A percentile compares a stretch with the other conserved stretches of the same genome.
Conservation (phyloP, 2,797 vertebrate genomes). For the Cichlasoma orientale region DNA sequence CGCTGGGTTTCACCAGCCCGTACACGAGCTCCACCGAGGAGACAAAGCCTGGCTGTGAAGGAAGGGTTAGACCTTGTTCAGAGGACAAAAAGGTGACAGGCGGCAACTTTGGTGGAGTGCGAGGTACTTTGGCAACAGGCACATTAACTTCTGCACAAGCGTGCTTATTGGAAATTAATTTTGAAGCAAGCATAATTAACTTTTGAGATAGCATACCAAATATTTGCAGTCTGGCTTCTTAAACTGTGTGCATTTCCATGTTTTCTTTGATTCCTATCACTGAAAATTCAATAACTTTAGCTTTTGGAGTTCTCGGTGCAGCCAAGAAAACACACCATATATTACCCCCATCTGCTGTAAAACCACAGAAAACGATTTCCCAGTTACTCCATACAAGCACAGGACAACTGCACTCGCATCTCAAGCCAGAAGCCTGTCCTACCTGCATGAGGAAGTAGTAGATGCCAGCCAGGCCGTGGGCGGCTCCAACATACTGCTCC, state of each 20-base stretch:
- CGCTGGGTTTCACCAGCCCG: constrained; percentile 88
- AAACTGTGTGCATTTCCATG: neutral
- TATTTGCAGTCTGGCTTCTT: neutral
- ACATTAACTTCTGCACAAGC: neutral
- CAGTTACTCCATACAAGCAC: neutral
- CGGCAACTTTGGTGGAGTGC: neutral
- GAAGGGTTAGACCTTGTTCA: neutral
- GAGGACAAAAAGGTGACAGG: neutral
- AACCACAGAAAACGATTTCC: neutral
- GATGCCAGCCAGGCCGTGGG: constrained; percentile 95
- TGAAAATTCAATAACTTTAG: neutral
- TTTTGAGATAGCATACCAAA: constrained; percentile 1
- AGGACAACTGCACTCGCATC: neutral
- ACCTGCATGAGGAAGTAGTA: constrained; percentile 99
- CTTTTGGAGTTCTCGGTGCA: neutral
- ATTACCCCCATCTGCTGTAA: neutral
- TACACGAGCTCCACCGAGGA: constrained; percentile 79
- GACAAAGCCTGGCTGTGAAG: constrained; percentile 78
- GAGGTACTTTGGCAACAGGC: neutral
- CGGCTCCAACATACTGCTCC: constrained; percentile 93
- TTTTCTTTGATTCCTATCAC: neutral
- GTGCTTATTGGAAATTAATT: neutral
- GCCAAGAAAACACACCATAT: neutral
- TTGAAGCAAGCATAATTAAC: neutral
- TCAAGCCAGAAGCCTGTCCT: neutral